phyloP scores from a whole-genome alignment of 1,140 invertebrate genomes.

The Drosophila kurseongensis region DNA sequence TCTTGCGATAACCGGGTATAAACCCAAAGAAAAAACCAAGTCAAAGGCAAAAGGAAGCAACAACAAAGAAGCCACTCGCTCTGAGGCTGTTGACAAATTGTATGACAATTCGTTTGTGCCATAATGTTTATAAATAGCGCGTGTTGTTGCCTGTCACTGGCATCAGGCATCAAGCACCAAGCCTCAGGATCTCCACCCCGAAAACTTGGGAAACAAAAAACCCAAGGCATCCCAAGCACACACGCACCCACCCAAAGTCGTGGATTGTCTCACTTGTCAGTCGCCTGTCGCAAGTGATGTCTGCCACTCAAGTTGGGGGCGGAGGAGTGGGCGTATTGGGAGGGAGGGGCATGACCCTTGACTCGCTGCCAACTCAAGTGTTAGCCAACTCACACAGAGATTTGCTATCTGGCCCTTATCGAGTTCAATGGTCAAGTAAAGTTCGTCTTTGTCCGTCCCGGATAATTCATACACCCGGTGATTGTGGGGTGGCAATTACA shows the following conservation, averaged over 20 bases:
- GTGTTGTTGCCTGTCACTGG: constrained; percentile 73
- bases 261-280: constrained; percentile 68
- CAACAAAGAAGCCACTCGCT: constrained; percentile 59
- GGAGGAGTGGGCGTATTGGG: background rate
- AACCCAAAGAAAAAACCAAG: constrained; percentile 35
- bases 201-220: constrained; percentile 59
- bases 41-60: constrained; percentile 7
- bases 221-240: constrained; percentile 34
- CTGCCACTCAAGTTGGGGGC: constrained; percentile 61
- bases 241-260: constrained; percentile 18
- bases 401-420: constrained; percentile 48
- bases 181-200: constrained; percentile 25
- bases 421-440: constrained; percentile 73
- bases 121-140: constrained; percentile 83
- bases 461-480: constrained; percentile 21
- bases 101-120: constrained; percentile 83
- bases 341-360: constrained; percentile 44
- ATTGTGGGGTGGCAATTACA: constrained; percentile 38
- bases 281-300: constrained; percentile 73
- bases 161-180: constrained; percentile 46
- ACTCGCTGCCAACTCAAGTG: constrained; percentile 61
- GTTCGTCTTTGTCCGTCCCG: constrained; percentile 31
- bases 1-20: constrained; percentile 4
- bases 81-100: constrained; percentile 78
- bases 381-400: constrained; percentile 46